Evolutionary conservation across 2,113 vertebrate genomes (phyloP).

Genomic region (Dasyurus viverrinus): DNA sequence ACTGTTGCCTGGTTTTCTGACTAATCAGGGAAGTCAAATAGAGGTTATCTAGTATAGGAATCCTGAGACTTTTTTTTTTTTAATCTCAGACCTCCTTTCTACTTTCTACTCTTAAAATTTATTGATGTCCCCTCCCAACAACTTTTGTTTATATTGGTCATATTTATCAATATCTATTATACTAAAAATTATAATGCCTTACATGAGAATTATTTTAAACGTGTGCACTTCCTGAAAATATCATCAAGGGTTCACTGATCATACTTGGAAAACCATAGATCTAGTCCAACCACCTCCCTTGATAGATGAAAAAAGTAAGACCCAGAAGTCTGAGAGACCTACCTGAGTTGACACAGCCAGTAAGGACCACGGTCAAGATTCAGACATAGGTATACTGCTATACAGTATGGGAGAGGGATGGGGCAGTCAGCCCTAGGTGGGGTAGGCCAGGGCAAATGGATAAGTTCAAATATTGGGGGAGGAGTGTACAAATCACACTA

Average conservation of each 20-base stretch:
- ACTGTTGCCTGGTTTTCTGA: no score
- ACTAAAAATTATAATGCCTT: not conserved
- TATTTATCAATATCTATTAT: not conserved
- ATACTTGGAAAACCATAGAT: not conserved
- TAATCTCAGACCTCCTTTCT: not conserved
- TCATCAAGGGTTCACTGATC: not conserved
- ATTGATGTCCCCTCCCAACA: not conserved
- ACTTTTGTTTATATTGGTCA: not conserved
- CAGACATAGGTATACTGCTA: not conserved
- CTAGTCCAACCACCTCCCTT: not conserved
- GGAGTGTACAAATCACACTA: not conserved
- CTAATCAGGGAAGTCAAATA: not conserved
- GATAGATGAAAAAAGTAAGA: not conserved
- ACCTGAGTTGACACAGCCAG: not conserved
- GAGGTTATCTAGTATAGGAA: not conserved
- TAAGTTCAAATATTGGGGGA: not conserved
- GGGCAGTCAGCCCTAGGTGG: not conserved
- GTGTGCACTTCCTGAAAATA: not conserved
- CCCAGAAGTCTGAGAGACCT: not conserved
- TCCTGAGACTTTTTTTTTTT: not conserved
- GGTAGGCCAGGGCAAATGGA: not conserved
- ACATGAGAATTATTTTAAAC: not conserved
- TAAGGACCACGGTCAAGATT: not conserved
- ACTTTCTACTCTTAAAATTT: not conserved
- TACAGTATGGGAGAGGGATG: not conserved